Evolutionary conservation across 2,113 vertebrate species (phyloP).

Genomic region (Hemiscyllium ocellatum): DNA sequence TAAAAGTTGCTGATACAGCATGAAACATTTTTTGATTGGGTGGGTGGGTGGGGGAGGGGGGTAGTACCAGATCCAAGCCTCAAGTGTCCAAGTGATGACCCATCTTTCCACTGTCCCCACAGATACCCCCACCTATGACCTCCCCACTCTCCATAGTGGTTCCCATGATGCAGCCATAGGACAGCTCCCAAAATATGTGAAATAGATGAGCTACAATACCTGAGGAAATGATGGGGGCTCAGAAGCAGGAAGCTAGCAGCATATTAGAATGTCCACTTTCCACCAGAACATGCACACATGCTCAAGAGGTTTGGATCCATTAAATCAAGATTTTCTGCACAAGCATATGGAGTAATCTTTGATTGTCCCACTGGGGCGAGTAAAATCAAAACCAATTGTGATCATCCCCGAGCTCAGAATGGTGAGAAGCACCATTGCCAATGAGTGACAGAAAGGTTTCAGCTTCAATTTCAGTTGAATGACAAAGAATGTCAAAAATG

Average conservation of each 20-base stretch:
- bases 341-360: background rate
- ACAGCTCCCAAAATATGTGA: background rate
- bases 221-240: background rate
- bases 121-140: background rate
- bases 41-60: background rate
- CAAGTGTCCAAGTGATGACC: background rate
- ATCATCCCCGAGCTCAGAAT: background rate
- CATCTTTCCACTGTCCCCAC: background rate
- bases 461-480: background rate
- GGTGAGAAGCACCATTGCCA: background rate
- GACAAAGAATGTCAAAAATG: no score
- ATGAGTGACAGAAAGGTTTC: background rate
- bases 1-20: background rate
- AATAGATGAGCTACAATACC: background rate
- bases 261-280: background rate
- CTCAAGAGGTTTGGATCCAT: background rate
- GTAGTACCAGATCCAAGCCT: background rate
- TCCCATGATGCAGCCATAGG: background rate
- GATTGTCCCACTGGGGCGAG: background rate
- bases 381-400: background rate
- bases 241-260: background rate
- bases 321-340: background rate
- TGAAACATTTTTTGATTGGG: background rate
- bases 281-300: background rate
- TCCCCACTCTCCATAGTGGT: background rate